Percentiles rank a stretch among this genome's conserved stretches.
These are phyloP conservation scores for Gymnothorax javanicus DNA, from an alignment of 2,797 vertebrate species.

Conservation along the genomic window DNA sequence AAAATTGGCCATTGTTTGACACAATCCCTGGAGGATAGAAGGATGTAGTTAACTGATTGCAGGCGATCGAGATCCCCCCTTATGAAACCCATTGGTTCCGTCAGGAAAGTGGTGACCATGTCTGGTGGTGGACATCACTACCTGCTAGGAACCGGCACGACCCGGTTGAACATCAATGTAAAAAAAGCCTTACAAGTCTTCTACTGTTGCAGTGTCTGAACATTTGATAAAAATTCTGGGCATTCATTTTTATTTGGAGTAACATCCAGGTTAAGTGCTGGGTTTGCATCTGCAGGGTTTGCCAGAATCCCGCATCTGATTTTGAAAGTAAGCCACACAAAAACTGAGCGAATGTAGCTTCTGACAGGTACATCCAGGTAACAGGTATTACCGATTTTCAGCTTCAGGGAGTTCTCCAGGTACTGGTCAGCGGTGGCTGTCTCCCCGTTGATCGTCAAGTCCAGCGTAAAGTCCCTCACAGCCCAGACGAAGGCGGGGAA, in stretches of 20 bases:
- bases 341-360: neutral
- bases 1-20: no score
- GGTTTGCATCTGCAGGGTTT: neutral
- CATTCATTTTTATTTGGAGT: neutral
- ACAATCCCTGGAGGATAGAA: no score
- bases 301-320: neutral
- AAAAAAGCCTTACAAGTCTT: no score
- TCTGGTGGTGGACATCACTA: no score
- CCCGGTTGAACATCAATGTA: no score
- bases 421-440: slow-evolving; percentile 63
- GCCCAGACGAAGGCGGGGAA: slow-evolving; percentile 72
- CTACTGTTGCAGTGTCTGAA: neutral
- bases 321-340: neutral
- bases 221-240: neutral
- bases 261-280: neutral
- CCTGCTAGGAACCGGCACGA: no score
- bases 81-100: no score
- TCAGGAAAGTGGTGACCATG: no score
- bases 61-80: no score
- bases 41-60: no score
- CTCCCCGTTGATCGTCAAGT: slow-evolving; percentile 48
- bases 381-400: slow-evolving; percentile 47
- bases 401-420: slow-evolving; percentile 61
- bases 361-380: neutral
- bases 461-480: slow-evolving; percentile 69